Conservation (phyloP, 2,113 vertebrate genomes). For the Tetrao urogallus region DNA sequence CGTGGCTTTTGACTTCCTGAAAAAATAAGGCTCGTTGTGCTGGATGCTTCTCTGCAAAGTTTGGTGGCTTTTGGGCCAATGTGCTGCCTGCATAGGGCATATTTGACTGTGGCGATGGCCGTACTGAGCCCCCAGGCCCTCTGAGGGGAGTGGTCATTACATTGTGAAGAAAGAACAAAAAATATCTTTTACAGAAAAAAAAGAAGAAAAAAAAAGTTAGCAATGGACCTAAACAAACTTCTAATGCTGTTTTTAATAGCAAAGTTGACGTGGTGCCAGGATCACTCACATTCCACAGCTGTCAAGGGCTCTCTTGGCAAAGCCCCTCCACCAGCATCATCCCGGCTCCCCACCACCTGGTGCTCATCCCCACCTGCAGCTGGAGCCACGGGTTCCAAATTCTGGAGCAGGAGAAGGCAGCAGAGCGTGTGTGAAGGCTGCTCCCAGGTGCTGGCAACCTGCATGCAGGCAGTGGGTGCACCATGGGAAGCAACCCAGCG, state of each 20-base stretch:
- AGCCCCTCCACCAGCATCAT: neutral
- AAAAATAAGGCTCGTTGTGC: neutral
- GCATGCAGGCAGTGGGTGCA: accelerated
- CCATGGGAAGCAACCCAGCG: neutral
- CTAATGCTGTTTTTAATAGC: neutral
- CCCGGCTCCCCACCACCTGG: accelerated
- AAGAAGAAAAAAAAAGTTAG: neutral
- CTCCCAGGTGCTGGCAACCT: accelerated
- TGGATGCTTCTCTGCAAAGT: neutral
- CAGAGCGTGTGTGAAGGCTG: neutral
- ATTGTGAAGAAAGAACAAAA: accelerated
- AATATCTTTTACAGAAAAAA: too few species aligned
- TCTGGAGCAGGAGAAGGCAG: neutral
- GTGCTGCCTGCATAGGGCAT: accelerated
- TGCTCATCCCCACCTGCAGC: neutral
- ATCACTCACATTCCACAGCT: neutral
- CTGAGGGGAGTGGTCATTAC: neutral
- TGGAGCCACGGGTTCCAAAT: neutral
- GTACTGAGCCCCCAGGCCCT: neutral
- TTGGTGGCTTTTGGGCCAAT: neutral
- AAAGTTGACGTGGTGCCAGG: neutral
- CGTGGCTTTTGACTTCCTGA: neutral
- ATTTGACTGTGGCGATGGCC: neutral
- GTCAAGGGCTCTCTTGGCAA: neutral
- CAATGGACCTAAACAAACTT: neutral